phyloP scores from a whole-genome alignment of 2,888 invertebrate genomes.

The Polydrusus pterygomalis region DNA sequence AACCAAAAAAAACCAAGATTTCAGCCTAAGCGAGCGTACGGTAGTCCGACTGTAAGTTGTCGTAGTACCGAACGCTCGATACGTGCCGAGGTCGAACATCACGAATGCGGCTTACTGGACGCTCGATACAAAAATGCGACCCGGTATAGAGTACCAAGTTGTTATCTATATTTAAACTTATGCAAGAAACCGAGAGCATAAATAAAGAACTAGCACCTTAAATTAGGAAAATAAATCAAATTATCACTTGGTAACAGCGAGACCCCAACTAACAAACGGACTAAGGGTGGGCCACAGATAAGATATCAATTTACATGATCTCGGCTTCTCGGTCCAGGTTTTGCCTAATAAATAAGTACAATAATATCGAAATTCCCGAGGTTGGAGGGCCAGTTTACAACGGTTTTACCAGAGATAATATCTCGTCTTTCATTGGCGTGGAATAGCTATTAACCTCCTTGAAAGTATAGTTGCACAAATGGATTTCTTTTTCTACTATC shows the following conservation, averaged over 20 bases:
- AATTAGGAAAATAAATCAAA: slow-evolving; percentile 52
- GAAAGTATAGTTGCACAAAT: too few relatives aligned
- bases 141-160: neutral
- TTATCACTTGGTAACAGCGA: slow-evolving; percentile 51
- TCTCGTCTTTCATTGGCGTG: slow-evolving; percentile 46
- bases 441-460: neutral
- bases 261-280: slow-evolving; percentile 50
- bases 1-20: too few relatives aligned
- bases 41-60: too few relatives aligned
- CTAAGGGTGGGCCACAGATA: slow-evolving; percentile 54
- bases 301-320: slow-evolving; percentile 57
- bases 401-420: slow-evolving; percentile 41
- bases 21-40: too few relatives aligned
- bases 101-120: too few relatives aligned
- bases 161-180: slow-evolving; percentile 6
- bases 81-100: too few relatives aligned
- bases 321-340: slow-evolving; percentile 53
- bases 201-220: slow-evolving; percentile 42
- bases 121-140: too few relatives aligned
- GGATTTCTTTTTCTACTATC: too few relatives aligned
- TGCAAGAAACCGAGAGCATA: slow-evolving; percentile 26
- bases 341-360: slow-evolving; percentile 56
- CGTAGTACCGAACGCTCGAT: too few relatives aligned
- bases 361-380: slow-evolving; percentile 55
- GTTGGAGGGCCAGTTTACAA: slow-evolving; percentile 48